Conservation (phyloP, 1,140 invertebrate genomes). For the Amyelois transitella region DNA sequence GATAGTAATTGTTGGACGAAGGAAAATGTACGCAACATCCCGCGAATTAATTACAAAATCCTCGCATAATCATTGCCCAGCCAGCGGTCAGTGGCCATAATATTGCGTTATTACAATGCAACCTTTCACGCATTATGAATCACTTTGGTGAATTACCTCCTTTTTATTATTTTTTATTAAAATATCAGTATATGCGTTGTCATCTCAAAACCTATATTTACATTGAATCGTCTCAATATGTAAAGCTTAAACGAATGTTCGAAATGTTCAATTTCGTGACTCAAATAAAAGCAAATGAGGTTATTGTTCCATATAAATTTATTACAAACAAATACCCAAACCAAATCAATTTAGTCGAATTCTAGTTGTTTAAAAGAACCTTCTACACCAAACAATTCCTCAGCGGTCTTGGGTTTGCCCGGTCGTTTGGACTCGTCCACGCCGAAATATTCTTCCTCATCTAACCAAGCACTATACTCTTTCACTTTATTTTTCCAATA, state of each 20-base stretch:
- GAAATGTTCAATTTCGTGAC: no score
- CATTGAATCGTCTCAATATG: no score
- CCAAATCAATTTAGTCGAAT: conserved; percentile 32
- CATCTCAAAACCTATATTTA: no score
- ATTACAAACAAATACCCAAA: no score
- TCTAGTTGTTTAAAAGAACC: conserved; percentile 76
- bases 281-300: no score
- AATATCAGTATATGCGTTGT: no score
- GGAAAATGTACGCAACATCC: background rate
- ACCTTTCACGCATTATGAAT: background rate
- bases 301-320: no score
- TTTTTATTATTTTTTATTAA: background rate
- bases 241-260: no score
- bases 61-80: background rate
- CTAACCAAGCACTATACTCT: conserved; percentile 66
- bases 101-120: background rate
- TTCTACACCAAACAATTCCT: conserved; percentile 76
- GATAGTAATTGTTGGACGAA: background rate
- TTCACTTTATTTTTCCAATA: conserved; percentile 68
- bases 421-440: conserved; percentile 75
- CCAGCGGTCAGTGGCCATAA: background rate
- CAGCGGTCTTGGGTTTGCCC: conserved; percentile 74
- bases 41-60: background rate
- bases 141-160: background rate
- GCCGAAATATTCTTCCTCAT: conserved; percentile 72